phyloP scores from a whole-genome alignment of 2,888 invertebrate species.

The Drosophila longiperda region DNA sequence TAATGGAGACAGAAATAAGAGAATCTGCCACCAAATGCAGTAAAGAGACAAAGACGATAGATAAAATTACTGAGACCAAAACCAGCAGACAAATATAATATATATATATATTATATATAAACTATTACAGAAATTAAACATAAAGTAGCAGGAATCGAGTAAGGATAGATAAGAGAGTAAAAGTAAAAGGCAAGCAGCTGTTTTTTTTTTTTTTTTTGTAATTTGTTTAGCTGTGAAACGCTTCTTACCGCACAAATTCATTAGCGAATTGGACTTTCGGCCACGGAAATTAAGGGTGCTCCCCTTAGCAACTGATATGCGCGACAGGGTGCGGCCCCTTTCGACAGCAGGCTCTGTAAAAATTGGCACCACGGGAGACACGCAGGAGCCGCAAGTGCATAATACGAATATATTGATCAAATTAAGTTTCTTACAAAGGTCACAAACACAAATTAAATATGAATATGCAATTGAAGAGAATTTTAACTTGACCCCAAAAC shows the following conservation, averaged over 20 bases:
- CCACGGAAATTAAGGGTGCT: conserved; percentile 94
- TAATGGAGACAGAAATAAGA: neutral
- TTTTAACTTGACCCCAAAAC: conserved; percentile 16
- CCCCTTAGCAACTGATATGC: conserved; percentile 92
- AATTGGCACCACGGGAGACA: conserved; percentile 59
- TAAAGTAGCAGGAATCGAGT: conserved; percentile 40
- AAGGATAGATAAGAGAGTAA: conserved; percentile 44
- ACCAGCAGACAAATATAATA: conserved; percentile 14
- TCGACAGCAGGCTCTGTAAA: conserved; percentile 86
- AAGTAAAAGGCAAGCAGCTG: conserved; percentile 65
- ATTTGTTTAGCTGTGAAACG: conserved; percentile 72
- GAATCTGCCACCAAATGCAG: conserved; percentile 15
- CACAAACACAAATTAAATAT: conserved; percentile 29
- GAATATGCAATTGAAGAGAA: conserved; percentile 42
- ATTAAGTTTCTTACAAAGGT: conserved; percentile 36
- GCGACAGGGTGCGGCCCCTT: conserved; percentile 87
- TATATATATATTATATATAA: conserved; percentile 5
- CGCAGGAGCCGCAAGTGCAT: conserved; percentile 56
- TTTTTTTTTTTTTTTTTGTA: conserved; percentile 27
- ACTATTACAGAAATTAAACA: conserved; percentile 39
- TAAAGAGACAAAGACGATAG: conserved; percentile 2
- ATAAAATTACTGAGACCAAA: conserved; percentile 26
- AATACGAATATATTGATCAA: conserved; percentile 43
- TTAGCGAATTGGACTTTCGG: conserved; percentile 97
- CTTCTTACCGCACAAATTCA: conserved; percentile 97